Conservation (phyloP, 2,797 vertebrate species). For the Zonotrichia albicollis region DNA sequence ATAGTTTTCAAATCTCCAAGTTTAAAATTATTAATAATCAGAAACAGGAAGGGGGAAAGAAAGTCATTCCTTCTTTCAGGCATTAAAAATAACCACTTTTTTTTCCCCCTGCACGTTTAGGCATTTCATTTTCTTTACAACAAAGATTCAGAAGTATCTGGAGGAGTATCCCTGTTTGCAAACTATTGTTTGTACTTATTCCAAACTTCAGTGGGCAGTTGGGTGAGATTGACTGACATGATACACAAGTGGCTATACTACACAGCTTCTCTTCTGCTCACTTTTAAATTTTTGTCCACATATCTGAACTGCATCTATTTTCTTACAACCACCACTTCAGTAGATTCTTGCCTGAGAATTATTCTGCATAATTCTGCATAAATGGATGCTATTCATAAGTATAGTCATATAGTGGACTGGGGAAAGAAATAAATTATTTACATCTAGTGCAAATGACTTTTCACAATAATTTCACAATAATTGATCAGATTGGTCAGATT, state of each 20-base stretch:
- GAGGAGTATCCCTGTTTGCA: background rate
- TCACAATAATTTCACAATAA: background rate
- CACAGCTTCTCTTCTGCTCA: background rate
- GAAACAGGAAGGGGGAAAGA: background rate
- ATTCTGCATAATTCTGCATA: background rate
- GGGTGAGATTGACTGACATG: background rate
- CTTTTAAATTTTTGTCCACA: background rate
- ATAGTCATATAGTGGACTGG: background rate
- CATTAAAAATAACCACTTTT: background rate
- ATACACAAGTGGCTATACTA: background rate
- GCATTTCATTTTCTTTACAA: background rate
- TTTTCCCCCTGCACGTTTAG: background rate
- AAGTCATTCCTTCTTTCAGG: background rate
- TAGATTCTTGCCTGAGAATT: background rate
- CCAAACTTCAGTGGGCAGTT: background rate
- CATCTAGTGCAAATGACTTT: background rate
- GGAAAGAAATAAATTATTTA: background rate
- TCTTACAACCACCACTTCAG: background rate
- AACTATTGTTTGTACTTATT: background rate
- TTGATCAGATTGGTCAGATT: background rate
- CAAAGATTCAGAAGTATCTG: background rate
- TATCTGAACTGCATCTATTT: background rate
- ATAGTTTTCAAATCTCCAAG: background rate
- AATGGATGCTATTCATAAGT: background rate
- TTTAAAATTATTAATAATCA: background rate